Evolutionary conservation across 2,888 invertebrate species (phyloP).

Genomic region (Cordilura impudica): DNA sequence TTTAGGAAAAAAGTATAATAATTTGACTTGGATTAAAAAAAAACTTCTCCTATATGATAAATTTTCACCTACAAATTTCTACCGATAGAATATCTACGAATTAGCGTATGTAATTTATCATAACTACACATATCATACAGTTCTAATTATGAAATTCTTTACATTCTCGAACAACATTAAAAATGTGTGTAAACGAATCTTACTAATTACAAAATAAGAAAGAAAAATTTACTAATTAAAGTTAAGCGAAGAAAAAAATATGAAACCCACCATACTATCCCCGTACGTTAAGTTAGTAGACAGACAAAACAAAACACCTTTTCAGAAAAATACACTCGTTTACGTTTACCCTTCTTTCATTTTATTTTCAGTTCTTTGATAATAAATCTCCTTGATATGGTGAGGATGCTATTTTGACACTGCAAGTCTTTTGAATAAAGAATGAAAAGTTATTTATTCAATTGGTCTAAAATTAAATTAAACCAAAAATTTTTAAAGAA

Average conservation of each 20-base stretch:
- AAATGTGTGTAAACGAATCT: slow-evolving; percentile 35
- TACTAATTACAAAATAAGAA: slow-evolving; percentile 52
- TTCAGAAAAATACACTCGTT: slow-evolving; percentile 21
- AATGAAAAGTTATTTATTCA: background rate
- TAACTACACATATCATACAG: slow-evolving; percentile 26
- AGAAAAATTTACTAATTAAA: slow-evolving; percentile 61
- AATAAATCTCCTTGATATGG: slow-evolving; percentile 56
- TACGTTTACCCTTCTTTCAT: slow-evolving; percentile 7
- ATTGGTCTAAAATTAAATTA: background rate
- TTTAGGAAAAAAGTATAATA: too few relatives aligned
- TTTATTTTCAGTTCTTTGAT: slow-evolving; percentile 50
- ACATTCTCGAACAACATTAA: background rate
- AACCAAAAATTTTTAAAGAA: background rate
- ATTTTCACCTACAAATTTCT: background rate
- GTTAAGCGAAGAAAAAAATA: slow-evolving; percentile 38
- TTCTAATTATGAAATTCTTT: slow-evolving; percentile 57
- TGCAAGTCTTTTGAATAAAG: background rate
- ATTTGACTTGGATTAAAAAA: too few relatives aligned
- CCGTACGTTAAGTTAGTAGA: background rate
- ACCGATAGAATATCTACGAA: background rate
- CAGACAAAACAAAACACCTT: slow-evolving; percentile 11
- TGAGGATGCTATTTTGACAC: slow-evolving; percentile 21
- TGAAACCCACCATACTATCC: background rate
- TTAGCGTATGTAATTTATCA: slow-evolving; percentile 51
- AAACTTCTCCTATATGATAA: background rate